Percentiles rank a stretch among this genome's conserved stretches.
These are phyloP conservation scores for Sussaba pulchella DNA, from an alignment of 2,888 invertebrate species.

Conservation along the genomic window DNA sequence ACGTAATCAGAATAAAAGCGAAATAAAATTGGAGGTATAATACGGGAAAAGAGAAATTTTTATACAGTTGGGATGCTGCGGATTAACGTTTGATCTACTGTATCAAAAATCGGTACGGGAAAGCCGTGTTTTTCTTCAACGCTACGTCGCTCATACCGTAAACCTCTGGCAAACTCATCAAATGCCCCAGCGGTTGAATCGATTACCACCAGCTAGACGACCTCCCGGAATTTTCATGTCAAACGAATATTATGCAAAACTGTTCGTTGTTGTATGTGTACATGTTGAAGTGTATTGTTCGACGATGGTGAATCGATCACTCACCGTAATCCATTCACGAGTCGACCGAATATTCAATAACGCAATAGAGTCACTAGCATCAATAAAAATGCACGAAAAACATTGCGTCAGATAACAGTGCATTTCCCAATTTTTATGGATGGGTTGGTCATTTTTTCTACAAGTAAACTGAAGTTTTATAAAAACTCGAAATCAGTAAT, in stretches of 20 bases:
- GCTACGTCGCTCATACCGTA: conserved; percentile 21
- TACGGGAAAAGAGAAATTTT: conserved; percentile 60
- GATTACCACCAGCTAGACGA: conserved; percentile 49
- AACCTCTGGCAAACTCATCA: conserved; percentile 60
- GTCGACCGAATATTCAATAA: neutral
- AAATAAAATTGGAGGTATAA: conserved; percentile 65
- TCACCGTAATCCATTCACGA: neutral
- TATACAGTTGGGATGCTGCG: conserved; percentile 62
- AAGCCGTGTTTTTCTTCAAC: conserved; percentile 45
- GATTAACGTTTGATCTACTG: conserved; percentile 1
- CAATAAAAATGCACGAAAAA: too few relatives aligned
- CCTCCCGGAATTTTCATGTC: conserved; percentile 27
- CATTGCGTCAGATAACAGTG: too few relatives aligned
- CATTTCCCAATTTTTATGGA: too few relatives aligned
- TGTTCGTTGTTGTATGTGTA: too few relatives aligned
- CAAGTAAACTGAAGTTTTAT: too few relatives aligned
- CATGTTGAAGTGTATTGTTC: conserved; percentile 18
- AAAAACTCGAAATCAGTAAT: neutral
- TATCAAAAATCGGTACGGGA: conserved; percentile 25
- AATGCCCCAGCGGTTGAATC: conserved; percentile 57
- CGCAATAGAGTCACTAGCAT: too few relatives aligned
- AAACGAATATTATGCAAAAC: conserved; percentile 27
- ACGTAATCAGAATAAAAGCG: conserved; percentile 45
- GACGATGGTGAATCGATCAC: neutral
- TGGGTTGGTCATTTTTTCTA: too few relatives aligned